Evolutionary conservation across 1,140 invertebrate species (phyloP).

Genomic region (Tetragonula clypearis): DNA sequence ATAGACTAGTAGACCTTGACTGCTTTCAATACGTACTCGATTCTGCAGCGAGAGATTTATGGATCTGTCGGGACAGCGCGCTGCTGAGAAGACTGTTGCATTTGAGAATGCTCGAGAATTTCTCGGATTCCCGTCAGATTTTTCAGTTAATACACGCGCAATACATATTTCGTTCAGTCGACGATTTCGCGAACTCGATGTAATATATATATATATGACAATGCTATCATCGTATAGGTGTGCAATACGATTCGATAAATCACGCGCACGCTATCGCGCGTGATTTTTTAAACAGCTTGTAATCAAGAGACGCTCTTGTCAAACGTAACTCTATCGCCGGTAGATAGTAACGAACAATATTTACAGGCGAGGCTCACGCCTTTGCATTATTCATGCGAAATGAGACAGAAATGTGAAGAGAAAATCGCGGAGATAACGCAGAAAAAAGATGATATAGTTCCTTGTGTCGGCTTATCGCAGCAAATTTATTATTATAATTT

Average conservation of each 20-base stretch:
- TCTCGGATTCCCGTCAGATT: too few species aligned
- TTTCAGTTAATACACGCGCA: too few species aligned
- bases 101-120: neutral
- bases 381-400: neutral
- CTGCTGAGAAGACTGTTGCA: too few species aligned
- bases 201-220: neutral
- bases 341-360: neutral
- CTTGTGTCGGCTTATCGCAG: too few species aligned
- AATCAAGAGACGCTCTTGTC: slow-evolving; percentile 37
- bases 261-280: slow-evolving; percentile 18
- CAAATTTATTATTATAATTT: too few species aligned
- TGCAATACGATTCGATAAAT: slow-evolving; percentile 37
- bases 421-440: neutral
- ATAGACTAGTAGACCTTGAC: neutral
- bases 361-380: neutral
- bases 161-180: too few species aligned
- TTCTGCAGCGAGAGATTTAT: neutral
- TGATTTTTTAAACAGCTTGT: slow-evolving; percentile 38
- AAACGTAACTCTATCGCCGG: neutral
- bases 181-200: neutral
- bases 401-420: neutral
- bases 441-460: neutral
- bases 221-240: neutral
- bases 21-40: neutral
- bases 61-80: neutral